A percentile compares a stretch with the other conserved stretches of the same genome.
These are phyloP conservation scores for Cataglyphis livida DNA, from an alignment of 2,888 invertebrate genomes.

Conservation along the genomic window DNA sequence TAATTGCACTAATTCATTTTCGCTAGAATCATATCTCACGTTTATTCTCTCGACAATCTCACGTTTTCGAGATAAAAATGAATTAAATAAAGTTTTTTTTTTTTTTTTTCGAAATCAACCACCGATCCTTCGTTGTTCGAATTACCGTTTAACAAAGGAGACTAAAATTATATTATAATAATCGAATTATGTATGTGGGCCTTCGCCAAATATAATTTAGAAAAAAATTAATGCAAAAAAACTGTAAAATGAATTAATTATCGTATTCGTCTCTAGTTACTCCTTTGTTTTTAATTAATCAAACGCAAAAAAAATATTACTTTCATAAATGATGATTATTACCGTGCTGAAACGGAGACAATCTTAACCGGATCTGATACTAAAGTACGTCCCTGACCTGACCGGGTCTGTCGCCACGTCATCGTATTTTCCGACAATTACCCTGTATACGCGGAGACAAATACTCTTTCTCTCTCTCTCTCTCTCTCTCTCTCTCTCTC, in stretches of 20 bases:
- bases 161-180: not conserved
- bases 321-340: not conserved
- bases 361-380: not conserved
- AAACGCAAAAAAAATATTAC: not conserved
- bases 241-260: not conserved
- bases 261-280: not conserved
- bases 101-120: not conserved
- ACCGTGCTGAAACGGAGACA: not conserved
- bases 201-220: not conserved
- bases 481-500: slow-evolving; percentile 21
- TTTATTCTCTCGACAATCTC: not conserved
- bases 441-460: slow-evolving; percentile 60
- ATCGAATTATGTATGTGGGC: not conserved
- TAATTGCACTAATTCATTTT: slow-evolving; percentile 9
- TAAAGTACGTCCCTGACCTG: slow-evolving; percentile 61
- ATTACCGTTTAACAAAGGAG: not conserved
- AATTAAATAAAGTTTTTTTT: not conserved
- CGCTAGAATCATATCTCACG: not conserved
- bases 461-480: slow-evolving; percentile 15
- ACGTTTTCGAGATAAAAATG: not conserved
- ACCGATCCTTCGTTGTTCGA: not conserved
- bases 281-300: not conserved
- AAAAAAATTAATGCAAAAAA: not conserved
- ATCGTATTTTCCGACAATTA: slow-evolving; percentile 75
- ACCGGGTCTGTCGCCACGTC: slow-evolving; percentile 69